Conservation (phyloP, 1,140 invertebrate genomes). For the Brachionus rubens region DNA sequence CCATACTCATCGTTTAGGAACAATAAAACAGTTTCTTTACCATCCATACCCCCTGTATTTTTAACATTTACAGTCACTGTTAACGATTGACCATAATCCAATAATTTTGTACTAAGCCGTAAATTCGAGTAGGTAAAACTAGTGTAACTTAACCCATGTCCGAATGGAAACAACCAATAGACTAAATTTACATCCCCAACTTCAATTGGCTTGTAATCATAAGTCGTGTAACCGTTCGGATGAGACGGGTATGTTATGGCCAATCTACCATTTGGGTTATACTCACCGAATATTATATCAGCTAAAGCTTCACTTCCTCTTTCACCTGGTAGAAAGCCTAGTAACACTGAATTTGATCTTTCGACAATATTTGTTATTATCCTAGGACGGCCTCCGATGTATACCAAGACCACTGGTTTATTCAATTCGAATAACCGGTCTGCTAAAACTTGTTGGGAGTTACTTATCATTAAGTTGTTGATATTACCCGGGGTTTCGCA, state of each 20-base stretch:
- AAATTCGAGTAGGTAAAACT: constrained; percentile 1
- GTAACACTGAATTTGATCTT: not conserved
- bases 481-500: constrained; percentile 14
- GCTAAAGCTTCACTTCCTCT: not conserved
- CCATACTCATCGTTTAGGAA: constrained; percentile 3
- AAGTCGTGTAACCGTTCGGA: not conserved
- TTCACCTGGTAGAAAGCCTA: constrained; percentile 15
- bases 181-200: not conserved
- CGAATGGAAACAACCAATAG: not conserved
- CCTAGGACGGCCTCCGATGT: constrained; percentile 11
- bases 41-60: not conserved
- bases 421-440: not conserved
- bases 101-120: not conserved
- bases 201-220: constrained; percentile 14
- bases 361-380: not conserved
- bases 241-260: constrained; percentile 1
- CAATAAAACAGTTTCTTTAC: not conserved
- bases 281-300: not conserved
- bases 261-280: constrained; percentile 2
- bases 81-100: not conserved
- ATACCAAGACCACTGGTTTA: not conserved
- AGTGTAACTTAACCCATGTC: constrained; percentile 13
- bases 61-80: not conserved
- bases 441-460: not conserved
- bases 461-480: not conserved